Evolutionary conservation across 2,888 invertebrate genomes (phyloP), one percentile per base, ranked within the genome.

Genomic region (Athalia circularis): DNA sequence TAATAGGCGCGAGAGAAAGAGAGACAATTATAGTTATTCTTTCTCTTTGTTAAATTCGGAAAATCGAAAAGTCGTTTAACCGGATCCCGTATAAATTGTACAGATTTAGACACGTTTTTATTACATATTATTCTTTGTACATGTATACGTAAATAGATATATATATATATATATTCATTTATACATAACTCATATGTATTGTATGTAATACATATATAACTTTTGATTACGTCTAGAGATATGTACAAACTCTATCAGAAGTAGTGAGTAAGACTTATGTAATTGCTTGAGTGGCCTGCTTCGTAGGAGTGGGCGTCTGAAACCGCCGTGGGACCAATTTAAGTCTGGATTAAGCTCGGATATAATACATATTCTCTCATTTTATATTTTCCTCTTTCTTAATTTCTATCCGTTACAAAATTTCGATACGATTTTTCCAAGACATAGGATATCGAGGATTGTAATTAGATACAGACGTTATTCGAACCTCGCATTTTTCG

Each of bases 321-420:
- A 67, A 50, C 77, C 57, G 59, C 65, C 77, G 77, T 43, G 77
- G 68, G 78, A 78, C 78, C 74, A 78, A 78, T 78, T 78, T 78
- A 78, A 78, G 68, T 74, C 64, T 72, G 70, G 70, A 78, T 78
- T 74, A 78, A 78, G 65, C 48, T 47, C 70, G 62, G 78, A 78
- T 78, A 78, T 29, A 29, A 29, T 29, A 29, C 29, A 29, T 78
- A 64, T 78, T 54, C 78, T n/a, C 43, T 9, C 6, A 7, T n/a
- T 15, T 61, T 15, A n/a, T 15, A n/a, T 7, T 62, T 29, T 62
- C 13, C 8, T 29, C 29, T 62, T 29, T 62, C 13, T n/a, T 8
- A 4, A 4, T 13, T 29, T 13, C 62, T n/a, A n/a, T 9, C 62
- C 1, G 13, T 13, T 3, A 4, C 62, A 9, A 9, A n/a, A 54